Evolutionary conservation across 2,113 vertebrate species (phyloP).

Genomic region (Oostethus manadensis): DNA sequence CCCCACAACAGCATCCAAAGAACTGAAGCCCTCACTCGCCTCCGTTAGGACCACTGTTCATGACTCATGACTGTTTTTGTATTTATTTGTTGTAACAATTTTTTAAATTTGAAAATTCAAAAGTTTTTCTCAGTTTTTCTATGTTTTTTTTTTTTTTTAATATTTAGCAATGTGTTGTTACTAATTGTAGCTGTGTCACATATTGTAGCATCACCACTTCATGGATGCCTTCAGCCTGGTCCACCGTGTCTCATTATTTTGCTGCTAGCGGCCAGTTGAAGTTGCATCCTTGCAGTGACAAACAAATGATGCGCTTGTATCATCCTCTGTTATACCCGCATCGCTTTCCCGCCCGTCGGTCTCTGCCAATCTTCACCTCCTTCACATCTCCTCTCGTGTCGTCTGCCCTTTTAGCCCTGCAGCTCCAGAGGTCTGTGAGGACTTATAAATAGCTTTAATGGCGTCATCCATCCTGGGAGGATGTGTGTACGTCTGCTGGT

Average conservation of each 20-base stretch:
- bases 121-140: no score
- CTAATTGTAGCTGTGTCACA: constrained; percentile 6
- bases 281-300: constrained; percentile 33
- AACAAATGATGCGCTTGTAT: background rate
- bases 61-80: no score
- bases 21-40: no score
- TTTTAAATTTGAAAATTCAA: no score
- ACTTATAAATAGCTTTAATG: constrained; percentile 55
- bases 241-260: constrained; percentile 36
- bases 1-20: no score
- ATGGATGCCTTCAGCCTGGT: constrained; percentile 30
- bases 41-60: no score
- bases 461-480: background rate
- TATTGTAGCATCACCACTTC: background rate
- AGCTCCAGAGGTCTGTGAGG: constrained; percentile 36
- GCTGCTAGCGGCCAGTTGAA: constrained; percentile 33
- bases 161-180: no score
- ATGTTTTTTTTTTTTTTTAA: no score
- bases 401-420: constrained; percentile 20
- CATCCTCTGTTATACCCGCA: constrained; percentile 4
- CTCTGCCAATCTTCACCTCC: constrained; percentile 17
- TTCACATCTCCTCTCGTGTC: constrained; percentile 25
- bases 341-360: constrained; percentile 6
- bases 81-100: no score
- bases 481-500: constrained; percentile 17